These are phyloP conservation scores for Pammene fasciana DNA, from an alignment of 2,888 invertebrate species.

Conservation along the genomic window DNA sequence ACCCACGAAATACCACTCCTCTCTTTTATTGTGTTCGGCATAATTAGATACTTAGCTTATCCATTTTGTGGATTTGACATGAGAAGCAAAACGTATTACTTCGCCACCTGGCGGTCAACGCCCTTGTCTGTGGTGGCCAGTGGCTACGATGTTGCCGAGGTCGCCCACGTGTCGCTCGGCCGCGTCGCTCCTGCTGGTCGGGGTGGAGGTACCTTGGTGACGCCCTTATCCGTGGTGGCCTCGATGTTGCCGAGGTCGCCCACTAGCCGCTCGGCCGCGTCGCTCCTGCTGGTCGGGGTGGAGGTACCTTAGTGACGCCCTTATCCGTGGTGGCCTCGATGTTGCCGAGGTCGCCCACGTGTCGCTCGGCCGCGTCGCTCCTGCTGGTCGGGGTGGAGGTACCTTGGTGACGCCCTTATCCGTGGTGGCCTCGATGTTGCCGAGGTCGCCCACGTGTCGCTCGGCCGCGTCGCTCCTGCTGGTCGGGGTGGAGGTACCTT, in stretches of 20 bases:
- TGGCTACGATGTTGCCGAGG: neutral
- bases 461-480: constrained; percentile 86
- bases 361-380: neutral
- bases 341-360: neutral
- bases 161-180: neutral
- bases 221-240: neutral
- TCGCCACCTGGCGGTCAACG: no score
- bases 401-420: constrained; percentile 43
- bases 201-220: neutral
- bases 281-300: neutral
- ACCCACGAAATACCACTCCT: no score
- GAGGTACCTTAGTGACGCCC: neutral
- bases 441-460: constrained; percentile 96
- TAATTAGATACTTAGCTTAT: no score
- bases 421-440: constrained; percentile 88
- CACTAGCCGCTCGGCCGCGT: neutral
- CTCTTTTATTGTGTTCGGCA: no score
- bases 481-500: constrained; percentile 89
- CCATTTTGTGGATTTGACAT: no score
- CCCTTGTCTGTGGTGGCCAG: neutral
- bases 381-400: neutral
- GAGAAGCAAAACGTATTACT: no score
- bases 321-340: neutral
- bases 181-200: neutral
- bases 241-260: neutral